phyloP scores from a whole-genome alignment of 2,888 invertebrate genomes.

The Trissoscelio sp. region DNA sequence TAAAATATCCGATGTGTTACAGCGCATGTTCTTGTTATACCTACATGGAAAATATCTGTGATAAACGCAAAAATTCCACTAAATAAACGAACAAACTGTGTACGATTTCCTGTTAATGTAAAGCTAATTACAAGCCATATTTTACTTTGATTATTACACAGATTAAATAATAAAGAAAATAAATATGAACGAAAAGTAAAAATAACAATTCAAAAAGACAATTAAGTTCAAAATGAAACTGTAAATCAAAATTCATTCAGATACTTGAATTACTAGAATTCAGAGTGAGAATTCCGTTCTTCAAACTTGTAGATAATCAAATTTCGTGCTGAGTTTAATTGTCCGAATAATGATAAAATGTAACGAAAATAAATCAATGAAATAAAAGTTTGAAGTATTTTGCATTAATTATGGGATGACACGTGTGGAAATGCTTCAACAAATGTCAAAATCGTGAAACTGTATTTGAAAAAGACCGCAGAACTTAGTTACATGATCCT shows the following conservation, averaged over 20 bases:
- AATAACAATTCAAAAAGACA: neutral
- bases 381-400: conserved; percentile 25
- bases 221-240: conserved; percentile 9
- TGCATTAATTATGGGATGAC: conserved; percentile 28
- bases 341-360: conserved; percentile 16
- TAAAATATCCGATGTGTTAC: conserved; percentile 11
- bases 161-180: too few species aligned
- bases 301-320: conserved; percentile 45
- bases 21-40: conserved; percentile 1
- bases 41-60: conserved; percentile 15
- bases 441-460: conserved; percentile 11
- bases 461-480: conserved; percentile 5
- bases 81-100: neutral
- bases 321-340: conserved; percentile 37
- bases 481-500: conserved; percentile 25
- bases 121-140: neutral
- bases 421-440: conserved; percentile 21
- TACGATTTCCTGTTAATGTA: neutral
- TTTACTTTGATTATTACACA: too few species aligned
- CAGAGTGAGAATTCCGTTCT: conserved; percentile 24
- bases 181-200: neutral
- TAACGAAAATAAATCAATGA: conserved; percentile 13
- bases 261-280: conserved; percentile 22
- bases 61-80: neutral
- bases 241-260: conserved; percentile 23